Base-by-base conservation (phyloP, 2,113 vertebrate species). In the Peromyscus maniculatus region DNA sequence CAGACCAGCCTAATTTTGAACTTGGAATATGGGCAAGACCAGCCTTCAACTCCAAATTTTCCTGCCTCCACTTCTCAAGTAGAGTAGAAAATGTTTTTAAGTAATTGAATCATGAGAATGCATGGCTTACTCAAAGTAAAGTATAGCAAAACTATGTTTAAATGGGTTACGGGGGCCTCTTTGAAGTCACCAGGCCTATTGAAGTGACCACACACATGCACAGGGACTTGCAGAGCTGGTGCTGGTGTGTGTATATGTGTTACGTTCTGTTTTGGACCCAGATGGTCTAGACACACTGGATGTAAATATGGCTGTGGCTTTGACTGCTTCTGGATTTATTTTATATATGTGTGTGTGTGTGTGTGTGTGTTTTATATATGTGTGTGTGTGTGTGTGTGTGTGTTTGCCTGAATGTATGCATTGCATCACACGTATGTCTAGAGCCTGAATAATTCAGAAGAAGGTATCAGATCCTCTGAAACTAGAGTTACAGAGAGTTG, bases 401-500 rank as follows among this genome's bases (percentile, higher is more conserved):
- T 62, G 72, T 93, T 94, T 93, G 52, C 87, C 77, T 86, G 57
- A 83, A 55, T 80, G 17, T 55, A 80, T 52, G 49, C 28, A n/a
- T 21, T 82, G 79, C 31, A 57, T 52, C 46, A 57, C 2, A 3
- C 22, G 22, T 2, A 5, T 19, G 33, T 82, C 49, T n/a, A 22
- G 10, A n/a, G 79, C 33, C 49, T 11, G 33, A 17, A 52, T 31
- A 55, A 17, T 8, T 80, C 49, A 80, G 49, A 80, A 33, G 31
- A 55, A 36, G 49, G 49, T 11, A 55, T 80, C 49, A 43, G 67
- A 36, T 33, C 33, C 33, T 36, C 19, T 75, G 72, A 24, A 46
- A 46, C 22, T 46, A 39, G 26, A 78, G 24, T 77, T 31, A 15
- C 31, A 33, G 21, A 39, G 1, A 43, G n/a, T 74, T 46, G 24